Conservation (phyloP, 2,797 vertebrate genomes). For the Podarcis siculus region DNA sequence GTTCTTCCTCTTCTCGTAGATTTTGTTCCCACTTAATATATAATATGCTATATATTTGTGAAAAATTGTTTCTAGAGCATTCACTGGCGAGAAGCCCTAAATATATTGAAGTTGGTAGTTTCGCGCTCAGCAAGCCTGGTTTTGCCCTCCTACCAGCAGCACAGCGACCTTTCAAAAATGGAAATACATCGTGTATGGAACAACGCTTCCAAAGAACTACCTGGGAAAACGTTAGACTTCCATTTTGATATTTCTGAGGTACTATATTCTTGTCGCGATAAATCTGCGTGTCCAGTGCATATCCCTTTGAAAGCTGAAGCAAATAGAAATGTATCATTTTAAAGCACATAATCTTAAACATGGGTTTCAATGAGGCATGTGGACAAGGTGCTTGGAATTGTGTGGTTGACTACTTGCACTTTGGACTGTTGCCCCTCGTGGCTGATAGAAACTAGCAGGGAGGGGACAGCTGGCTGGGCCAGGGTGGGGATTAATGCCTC, state of each 20-base stretch:
- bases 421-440: no score
- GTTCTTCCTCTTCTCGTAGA: neutral
- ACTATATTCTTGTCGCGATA: slow-evolving; percentile 20
- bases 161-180: slow-evolving; percentile 91
- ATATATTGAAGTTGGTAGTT: slow-evolving; percentile 96
- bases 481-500: no score
- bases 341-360: no score
- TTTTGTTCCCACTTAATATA: neutral
- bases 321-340: neutral
- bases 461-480: no score
- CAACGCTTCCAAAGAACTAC: slow-evolving; percentile 93
- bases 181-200: slow-evolving; percentile 97
- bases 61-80: slow-evolving; percentile 82
- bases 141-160: slow-evolving; percentile 89
- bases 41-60: neutral
- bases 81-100: slow-evolving; percentile 97
- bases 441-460: no score
- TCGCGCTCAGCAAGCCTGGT: slow-evolving; percentile 96
- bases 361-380: no score
- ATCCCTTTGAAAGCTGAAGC: neutral
- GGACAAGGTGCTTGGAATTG: no score
- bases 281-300: neutral
- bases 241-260: slow-evolving; percentile 99
- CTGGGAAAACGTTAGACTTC: slow-evolving; percentile 97
- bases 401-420: no score